Evolutionary conservation across 2,113 vertebrate genomes (phyloP).

Genomic region (Asarcornis scutulata): DNA sequence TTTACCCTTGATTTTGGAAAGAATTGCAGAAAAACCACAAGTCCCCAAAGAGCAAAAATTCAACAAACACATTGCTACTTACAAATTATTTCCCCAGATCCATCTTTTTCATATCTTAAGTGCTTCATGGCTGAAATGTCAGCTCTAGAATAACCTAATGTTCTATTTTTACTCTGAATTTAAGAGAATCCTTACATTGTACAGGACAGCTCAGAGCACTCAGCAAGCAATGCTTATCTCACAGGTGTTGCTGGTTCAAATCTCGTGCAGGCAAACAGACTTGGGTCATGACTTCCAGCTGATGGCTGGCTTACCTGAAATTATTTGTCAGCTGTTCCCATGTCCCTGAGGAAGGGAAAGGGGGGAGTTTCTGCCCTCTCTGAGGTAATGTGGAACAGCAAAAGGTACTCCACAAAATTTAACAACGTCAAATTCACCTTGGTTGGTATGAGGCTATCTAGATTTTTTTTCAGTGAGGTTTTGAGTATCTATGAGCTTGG

Average conservation of each 20-base stretch:
- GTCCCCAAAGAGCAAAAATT: background rate
- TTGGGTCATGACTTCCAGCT: background rate
- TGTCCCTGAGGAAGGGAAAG: background rate
- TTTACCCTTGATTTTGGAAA: constrained; percentile 1
- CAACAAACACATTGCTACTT: background rate
- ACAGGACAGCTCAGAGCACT: background rate
- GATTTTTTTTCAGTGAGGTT: background rate
- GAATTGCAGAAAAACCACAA: background rate
- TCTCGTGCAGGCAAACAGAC: background rate
- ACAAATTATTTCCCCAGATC: constrained; percentile 11
- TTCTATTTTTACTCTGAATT: background rate
- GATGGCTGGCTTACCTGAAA: background rate
- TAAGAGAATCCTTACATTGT: background rate
- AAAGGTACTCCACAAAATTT: background rate
- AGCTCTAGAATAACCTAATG: background rate
- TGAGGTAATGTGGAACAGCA: background rate
- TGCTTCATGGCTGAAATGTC: background rate
- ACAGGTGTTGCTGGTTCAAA: background rate
- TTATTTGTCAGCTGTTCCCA: constrained; percentile 8
- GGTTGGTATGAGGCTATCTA: background rate
- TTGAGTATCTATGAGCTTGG: background rate
- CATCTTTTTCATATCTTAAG: background rate
- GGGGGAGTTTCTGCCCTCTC: background rate
- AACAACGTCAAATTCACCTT: background rate
- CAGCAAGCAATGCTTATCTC: background rate